Conservation (phyloP, 2,888 invertebrate genomes). For the Cryptus armator region DNA sequence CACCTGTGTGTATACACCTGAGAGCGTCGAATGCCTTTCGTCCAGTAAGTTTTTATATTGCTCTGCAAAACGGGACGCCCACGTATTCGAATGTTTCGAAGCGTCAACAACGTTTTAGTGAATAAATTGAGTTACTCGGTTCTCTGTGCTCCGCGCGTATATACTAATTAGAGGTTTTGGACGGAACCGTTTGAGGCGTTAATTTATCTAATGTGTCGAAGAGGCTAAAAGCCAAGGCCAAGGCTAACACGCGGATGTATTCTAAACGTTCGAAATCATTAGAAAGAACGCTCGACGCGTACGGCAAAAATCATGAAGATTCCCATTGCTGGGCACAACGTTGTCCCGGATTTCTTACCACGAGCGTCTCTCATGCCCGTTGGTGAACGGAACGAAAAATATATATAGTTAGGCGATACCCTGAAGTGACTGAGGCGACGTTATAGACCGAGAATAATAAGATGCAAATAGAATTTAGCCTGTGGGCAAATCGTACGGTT, state of each 20-base stretch:
- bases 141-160: slow-evolving; percentile 4
- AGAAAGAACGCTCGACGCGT: slow-evolving; percentile 44
- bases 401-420: slow-evolving; percentile 2
- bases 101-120: slow-evolving; percentile 14
- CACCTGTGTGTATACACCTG: background rate
- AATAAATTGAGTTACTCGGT: slow-evolving; percentile 27
- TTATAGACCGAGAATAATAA: slow-evolving; percentile 63
- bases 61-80: slow-evolving; percentile 3
- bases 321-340: background rate
- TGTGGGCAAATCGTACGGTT: slow-evolving; percentile 39
- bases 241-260: slow-evolving; percentile 21
- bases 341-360: slow-evolving; percentile 53
- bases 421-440: slow-evolving; percentile 41
- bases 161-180: slow-evolving; percentile 57
- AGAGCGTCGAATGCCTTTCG: background rate
- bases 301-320: slow-evolving; percentile 10
- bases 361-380: slow-evolving; percentile 3
- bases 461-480: slow-evolving; percentile 69
- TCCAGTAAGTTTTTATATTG: slow-evolving; percentile 19
- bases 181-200: slow-evolving; percentile 41
- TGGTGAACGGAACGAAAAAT: slow-evolving; percentile 41
- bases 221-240: slow-evolving; percentile 26
- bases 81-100: slow-evolving; percentile 13
- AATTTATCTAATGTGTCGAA: slow-evolving; percentile 61
- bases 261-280: slow-evolving; percentile 48